Percentiles rank a stretch among this genome's conserved stretches.
phyloP scores from a whole-genome alignment of 1,140 invertebrate species.

The Metopolophium dirhodum region DNA sequence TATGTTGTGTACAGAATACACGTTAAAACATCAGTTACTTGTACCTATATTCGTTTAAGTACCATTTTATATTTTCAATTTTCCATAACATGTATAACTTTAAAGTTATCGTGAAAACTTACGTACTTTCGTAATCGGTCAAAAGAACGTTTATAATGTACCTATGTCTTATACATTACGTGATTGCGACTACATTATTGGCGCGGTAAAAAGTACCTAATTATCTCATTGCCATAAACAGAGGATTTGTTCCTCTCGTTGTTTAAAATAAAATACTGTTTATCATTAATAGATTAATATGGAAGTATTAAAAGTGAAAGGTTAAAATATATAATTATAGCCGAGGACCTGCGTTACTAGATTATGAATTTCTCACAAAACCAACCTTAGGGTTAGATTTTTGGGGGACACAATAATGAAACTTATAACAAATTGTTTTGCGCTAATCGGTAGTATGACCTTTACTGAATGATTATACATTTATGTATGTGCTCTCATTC shows the following conservation, averaged over 20 bases:
- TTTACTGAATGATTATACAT: not conserved
- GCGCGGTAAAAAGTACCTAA: not conserved
- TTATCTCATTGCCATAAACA: not conserved
- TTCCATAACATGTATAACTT: not conserved
- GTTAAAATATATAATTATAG: not conserved
- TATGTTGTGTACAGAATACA: not conserved
- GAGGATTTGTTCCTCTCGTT: not conserved
- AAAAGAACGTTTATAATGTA: not conserved
- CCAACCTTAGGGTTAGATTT: not conserved
- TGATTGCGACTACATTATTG: not conserved
- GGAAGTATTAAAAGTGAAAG: not conserved
- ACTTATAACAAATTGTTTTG: not conserved
- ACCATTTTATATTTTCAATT: not conserved
- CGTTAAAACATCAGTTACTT: not conserved
- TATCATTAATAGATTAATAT: not conserved
- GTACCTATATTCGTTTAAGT: not conserved
- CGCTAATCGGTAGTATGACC: constrained; percentile 3
- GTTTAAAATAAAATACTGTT: not conserved
- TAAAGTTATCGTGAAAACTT: not conserved
- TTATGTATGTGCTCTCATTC: not conserved
- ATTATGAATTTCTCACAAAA: not conserved
- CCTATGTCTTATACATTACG: not conserved
- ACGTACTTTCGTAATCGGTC: not conserved
- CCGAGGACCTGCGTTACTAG: not conserved
- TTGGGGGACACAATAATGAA: not conserved